Base-by-base conservation (phyloP, 2,888 invertebrate species). In the Eristalinus sepulchralis region DNA sequence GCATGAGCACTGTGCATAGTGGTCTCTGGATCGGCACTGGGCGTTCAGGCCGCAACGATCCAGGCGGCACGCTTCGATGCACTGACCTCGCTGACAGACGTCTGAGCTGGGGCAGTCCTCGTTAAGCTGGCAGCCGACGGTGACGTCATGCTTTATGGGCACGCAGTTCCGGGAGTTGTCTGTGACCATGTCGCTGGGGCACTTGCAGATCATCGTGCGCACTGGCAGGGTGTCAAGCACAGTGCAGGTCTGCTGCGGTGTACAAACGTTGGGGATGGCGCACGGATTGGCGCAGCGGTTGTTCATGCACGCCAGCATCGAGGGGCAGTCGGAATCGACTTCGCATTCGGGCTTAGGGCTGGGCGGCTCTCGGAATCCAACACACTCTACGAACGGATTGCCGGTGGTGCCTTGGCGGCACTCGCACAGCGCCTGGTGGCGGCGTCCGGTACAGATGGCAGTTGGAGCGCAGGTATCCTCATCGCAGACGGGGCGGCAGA, bases 141-240 rank as follows among this genome's bases (percentile, higher is more conserved):
- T 91, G 2, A 94, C 93, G 83, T 94, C 93, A 80, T 94, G 93
- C 55, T 94, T 94, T 31, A 94, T 94, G 27, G 93, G 91, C 87
- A 95, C 94, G 91, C 97, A 97, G 88, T 95, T 95, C 88, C 96
- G 96, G 73, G 95, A 95, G 6, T 94, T 94, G 88, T 96, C 96
- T 0, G 95, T 95, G 60, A 96, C 94, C 0, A 96, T 96, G 85
- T 97, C 97, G 55, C 96, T 94, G 17, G 97, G 96, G 92, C 98
- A 98, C 90, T 96, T 95, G 91, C 98, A 98, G 89, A 97, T 96
- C 89, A 97, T 95, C 0, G 97, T 97, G 70, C 97, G 95, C 87
- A 97, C 92, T 1, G 98, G 97, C 62, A 96, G 91, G 0, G 97
- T 95, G 89, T 97, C 96, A 11, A 96, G 93, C 0, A 97, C 96